Evolutionary conservation across 30 jellyfish, hydroid and myxozoan genomes (phyloP).

Genomic region (Aurelia aurita complex sp. Pacific): DNA sequence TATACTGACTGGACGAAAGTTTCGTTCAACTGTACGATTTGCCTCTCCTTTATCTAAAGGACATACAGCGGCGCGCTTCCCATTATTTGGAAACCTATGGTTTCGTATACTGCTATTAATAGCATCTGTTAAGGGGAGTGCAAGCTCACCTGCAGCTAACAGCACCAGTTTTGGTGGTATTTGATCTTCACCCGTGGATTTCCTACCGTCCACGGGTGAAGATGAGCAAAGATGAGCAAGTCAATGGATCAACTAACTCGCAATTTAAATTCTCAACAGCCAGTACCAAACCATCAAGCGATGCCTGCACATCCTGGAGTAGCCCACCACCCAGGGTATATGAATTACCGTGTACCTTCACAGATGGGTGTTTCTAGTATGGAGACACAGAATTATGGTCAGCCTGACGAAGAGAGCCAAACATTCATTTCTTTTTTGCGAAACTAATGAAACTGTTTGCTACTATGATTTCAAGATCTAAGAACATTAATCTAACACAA

Average conservation of each 20-base stretch:
- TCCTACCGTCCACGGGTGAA: too few species aligned
- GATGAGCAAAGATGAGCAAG: neutral
- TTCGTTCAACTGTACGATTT: too few species aligned
- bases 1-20: too few species aligned
- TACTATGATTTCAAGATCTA: too few species aligned
- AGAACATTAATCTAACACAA: too few species aligned
- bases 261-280: slow-evolving; percentile 18
- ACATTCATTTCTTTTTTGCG: neutral
- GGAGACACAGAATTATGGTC: neutral
- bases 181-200: too few species aligned
- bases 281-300: slow-evolving; percentile 24
- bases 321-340: slow-evolving; percentile 25
- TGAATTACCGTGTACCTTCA: slow-evolving; percentile 1
- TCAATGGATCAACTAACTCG: slow-evolving; percentile 42
- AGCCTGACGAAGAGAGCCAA: neutral
- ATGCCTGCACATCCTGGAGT: slow-evolving; percentile 18
- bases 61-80: too few species aligned
- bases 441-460: neutral
- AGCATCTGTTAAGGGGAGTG: too few species aligned
- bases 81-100: too few species aligned
- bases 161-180: too few species aligned
- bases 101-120: too few species aligned
- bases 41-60: too few species aligned
- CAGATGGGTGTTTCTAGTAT: neutral
- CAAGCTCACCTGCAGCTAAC: neutral